phyloP scores from a whole-genome alignment of 2,797 vertebrate species.

The Helarctos malayanus region DNA sequence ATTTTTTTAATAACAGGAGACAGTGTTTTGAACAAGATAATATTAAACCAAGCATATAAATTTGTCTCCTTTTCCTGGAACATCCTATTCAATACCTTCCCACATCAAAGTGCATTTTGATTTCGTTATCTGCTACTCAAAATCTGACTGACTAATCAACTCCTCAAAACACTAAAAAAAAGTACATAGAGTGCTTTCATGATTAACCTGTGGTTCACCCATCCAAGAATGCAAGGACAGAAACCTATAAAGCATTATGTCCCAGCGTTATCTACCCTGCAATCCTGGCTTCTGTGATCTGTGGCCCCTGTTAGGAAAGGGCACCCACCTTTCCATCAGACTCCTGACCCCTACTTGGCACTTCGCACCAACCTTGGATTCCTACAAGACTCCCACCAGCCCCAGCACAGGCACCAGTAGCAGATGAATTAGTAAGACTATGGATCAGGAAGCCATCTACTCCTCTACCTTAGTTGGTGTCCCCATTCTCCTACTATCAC shows the following conservation, averaged over 20 bases:
- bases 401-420: background rate
- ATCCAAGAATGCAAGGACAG: background rate
- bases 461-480: background rate
- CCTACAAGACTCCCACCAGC: background rate
- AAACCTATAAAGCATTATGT: background rate
- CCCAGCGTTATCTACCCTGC: background rate
- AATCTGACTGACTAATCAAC: background rate
- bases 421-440: background rate
- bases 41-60: background rate
- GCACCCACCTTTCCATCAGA: background rate
- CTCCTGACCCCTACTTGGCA: background rate
- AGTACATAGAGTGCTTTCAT: background rate
- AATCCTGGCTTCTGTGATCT: background rate
- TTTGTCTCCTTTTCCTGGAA: constrained; percentile 16
- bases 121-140: constrained; percentile 8
- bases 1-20: background rate
- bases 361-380: background rate
- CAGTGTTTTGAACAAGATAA: background rate
- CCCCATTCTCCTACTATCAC: background rate
- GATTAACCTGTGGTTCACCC: background rate
- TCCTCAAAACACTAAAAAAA: background rate
- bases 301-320: background rate
- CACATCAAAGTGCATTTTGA: background rate
- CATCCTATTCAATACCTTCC: background rate
- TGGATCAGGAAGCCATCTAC: background rate